Percentiles rank a stretch among this genome's conserved stretches.
These are phyloP conservation scores for Sclerurus mexicanus DNA, from an alignment of 2,113 vertebrate genomes.

Conservation along the genomic window DNA sequence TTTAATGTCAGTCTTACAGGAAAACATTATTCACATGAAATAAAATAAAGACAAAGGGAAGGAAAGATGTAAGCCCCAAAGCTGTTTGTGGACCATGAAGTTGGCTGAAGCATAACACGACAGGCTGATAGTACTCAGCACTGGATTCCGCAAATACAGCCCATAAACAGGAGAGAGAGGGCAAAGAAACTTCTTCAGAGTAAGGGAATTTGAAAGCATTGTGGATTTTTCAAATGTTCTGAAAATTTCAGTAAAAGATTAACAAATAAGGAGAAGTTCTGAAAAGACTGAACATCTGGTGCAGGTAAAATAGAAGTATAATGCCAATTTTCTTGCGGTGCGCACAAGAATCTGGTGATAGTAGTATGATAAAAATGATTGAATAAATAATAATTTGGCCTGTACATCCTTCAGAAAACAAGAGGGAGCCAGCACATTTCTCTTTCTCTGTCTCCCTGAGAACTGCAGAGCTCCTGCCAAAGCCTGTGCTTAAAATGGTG, in stretches of 20 bases:
- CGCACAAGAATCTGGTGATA: neutral
- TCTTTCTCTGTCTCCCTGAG: neutral
- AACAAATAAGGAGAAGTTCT: neutral
- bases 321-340: neutral
- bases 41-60: neutral
- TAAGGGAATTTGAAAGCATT: neutral
- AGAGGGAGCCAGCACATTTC: neutral
- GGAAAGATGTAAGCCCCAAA: neutral
- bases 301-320: neutral
- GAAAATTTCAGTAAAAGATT: neutral
- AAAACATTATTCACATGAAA: neutral
- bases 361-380: neutral
- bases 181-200: neutral
- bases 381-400: neutral
- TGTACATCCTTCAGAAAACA: neutral
- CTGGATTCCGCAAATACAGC: neutral
- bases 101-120: neutral
- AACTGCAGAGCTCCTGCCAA: neutral
- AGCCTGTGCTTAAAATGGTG: neutral
- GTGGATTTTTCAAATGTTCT: neutral
- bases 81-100: neutral
- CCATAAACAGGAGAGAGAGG: neutral
- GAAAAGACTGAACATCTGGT: neutral
- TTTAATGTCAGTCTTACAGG: neutral
- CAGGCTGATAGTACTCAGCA: neutral